Base-by-base conservation (phyloP, 2,888 invertebrate species). In the Drosophila seclusa region DNA sequence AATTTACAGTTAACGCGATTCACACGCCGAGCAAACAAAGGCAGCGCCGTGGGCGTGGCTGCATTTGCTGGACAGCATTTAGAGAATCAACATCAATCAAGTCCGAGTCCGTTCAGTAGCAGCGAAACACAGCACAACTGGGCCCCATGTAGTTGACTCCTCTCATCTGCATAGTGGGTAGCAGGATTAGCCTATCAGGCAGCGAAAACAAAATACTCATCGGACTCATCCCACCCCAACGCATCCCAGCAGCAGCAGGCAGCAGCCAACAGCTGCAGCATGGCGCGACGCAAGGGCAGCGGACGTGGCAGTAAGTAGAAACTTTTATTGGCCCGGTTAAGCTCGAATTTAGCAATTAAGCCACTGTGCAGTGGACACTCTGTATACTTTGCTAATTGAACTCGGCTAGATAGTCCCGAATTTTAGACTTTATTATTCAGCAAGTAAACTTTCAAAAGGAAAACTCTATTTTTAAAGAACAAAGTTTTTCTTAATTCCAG, bases 251-350 rank as follows among this genome's bases (percentile, higher is more conserved):
- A 42, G 38, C 40, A 7, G 45, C 21, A 45, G 24, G 27, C 24
- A 57, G 5, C 27, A 36, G 13, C 16, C 24, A 34, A 49, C 49
- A 53, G 18, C 52, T 10, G 36, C 42, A 66, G 48, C 40, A 91
- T 91, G 91, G 91, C 91, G 66, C 82, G 91, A 73, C 91, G 91
- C 80, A 91, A 83, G 78, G 91, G 91, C 77, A 89, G 89, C 88
- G 89, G 89, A 62, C 87, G 91, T 87, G 91, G 91, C 80, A 91
- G 91, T 91, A 86, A 91, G 91, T 91, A 69, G 1, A 52, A 52
- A n/a, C 31, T 21, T 4, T 40, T 52, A 50, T 36, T 34, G 13
- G 50, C 36, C 40, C 36, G 34, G n/a, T 31, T 36, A 34, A 36
- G 27, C 27, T 29, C 27, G 5, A 27, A 29, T 29, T 49, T 18